A percentile compares a stretch with the other conserved stretches of the same genome.
phyloP scores from a whole-genome alignment of 2,113 vertebrate genomes.

The Passer montanus region DNA sequence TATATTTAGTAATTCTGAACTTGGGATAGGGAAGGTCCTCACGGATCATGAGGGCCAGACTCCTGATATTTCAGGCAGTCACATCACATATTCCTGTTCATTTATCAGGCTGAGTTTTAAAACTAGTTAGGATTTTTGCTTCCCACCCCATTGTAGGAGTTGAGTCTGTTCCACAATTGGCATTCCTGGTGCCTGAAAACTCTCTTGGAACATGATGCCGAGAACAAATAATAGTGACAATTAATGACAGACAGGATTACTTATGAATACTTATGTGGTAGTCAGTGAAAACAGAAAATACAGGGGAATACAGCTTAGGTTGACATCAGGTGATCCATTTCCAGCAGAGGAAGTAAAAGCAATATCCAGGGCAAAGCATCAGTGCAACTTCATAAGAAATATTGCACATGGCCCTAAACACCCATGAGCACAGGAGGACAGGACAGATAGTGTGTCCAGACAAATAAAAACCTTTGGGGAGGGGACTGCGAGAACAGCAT shows the following conservation, averaged over 20 bases:
- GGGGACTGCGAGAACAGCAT: not conserved
- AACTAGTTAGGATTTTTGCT: conserved; percentile 23
- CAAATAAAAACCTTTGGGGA: not conserved
- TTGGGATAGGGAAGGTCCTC: conserved; percentile 6
- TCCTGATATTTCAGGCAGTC: conserved; percentile 52
- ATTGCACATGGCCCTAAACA: not conserved
- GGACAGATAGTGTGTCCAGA: not conserved
- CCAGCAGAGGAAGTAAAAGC: not conserved
- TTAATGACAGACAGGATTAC: not conserved
- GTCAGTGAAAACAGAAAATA: not conserved
- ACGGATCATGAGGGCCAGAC: not conserved
- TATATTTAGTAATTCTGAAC: conserved; percentile 14
- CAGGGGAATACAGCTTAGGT: not conserved
- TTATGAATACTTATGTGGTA: not conserved
- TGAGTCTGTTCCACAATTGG: not conserved
- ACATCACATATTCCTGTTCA: conserved; percentile 16
- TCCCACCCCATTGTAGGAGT: not conserved
- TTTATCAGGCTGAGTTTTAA: conserved; percentile 37
- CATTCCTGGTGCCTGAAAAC: not conserved
- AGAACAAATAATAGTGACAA: not conserved
- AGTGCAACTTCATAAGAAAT: not conserved
- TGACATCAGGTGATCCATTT: not conserved
- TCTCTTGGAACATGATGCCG: not conserved
- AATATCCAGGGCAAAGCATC: not conserved
- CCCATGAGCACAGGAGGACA: not conserved